These are phyloP conservation scores for Tadarida brasiliensis DNA, from an alignment of 2,797 vertebrate species.

Conservation along the genomic window DNA sequence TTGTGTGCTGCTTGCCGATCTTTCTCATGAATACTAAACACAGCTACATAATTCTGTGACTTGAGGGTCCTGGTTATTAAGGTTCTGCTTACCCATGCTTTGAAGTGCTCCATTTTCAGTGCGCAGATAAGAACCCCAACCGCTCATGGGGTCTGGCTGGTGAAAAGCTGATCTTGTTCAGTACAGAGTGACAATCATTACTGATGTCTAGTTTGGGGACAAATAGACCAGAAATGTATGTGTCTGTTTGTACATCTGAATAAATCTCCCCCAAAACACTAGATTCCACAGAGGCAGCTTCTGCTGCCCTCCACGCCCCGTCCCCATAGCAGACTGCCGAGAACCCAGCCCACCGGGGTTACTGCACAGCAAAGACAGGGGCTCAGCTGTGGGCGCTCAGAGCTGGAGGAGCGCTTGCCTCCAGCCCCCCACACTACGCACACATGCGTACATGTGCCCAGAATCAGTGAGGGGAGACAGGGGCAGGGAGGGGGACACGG, in stretches of 20 bases:
- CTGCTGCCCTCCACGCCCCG: background rate
- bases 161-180: background rate
- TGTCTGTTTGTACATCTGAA: background rate
- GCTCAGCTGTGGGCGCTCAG: background rate
- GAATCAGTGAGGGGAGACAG: rapidly evolving
- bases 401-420: background rate
- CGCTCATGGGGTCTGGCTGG: background rate
- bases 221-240: background rate
- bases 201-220: background rate
- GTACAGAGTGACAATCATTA: background rate
- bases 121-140: background rate
- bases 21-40: conserved; percentile 1
- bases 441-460: rapidly evolving
- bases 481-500: background rate
- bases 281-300: background rate
- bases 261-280: background rate
- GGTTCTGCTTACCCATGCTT: background rate
- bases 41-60: background rate
- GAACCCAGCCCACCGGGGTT: background rate
- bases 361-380: too few relatives aligned
- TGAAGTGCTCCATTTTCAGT: background rate
- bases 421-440: background rate
- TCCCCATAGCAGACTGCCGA: background rate
- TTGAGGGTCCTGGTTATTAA: background rate
- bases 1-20: background rate